phyloP scores from a whole-genome alignment of 2,113 vertebrate species.

The Perca fluviatilis region DNA sequence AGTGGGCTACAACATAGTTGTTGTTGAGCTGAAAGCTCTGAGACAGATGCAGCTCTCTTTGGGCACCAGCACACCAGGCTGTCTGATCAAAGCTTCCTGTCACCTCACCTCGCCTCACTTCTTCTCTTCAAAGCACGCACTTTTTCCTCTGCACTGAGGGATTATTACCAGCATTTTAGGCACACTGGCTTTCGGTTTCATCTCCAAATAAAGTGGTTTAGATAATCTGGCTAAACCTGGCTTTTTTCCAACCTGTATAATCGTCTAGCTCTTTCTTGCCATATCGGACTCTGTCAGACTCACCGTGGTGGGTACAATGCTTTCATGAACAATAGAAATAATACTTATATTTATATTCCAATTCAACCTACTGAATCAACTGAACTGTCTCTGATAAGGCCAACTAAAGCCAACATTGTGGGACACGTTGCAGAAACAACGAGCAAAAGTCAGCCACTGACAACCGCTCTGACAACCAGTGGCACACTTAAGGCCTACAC shows the following conservation, averaged over 20 bases:
- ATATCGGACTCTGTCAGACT: neutral
- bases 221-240: neutral
- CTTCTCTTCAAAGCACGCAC: constrained; percentile 35
- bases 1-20: constrained; percentile 1
- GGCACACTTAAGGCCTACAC: neutral
- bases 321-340: neutral
- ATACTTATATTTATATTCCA: neutral
- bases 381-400: neutral
- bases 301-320: neutral
- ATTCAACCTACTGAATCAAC: constrained; percentile 6
- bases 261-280: neutral
- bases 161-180: constrained; percentile 19
- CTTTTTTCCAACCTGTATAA: neutral
- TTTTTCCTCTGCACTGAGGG: constrained; percentile 1
- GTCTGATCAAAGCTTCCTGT: constrained; percentile 39
- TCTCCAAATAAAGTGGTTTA: neutral
- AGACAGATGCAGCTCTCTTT: constrained; percentile 43
- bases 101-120: constrained; percentile 32
- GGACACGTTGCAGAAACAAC: neutral
- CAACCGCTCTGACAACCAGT: neutral
- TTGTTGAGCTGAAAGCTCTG: constrained; percentile 9
- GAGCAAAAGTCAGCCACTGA: neutral
- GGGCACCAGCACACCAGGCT: constrained; percentile 14
- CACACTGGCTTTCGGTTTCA: neutral
- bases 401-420: neutral